Base-by-base conservation (phyloP, 2,113 vertebrate genomes). In the Ictalurus furcatus region DNA sequence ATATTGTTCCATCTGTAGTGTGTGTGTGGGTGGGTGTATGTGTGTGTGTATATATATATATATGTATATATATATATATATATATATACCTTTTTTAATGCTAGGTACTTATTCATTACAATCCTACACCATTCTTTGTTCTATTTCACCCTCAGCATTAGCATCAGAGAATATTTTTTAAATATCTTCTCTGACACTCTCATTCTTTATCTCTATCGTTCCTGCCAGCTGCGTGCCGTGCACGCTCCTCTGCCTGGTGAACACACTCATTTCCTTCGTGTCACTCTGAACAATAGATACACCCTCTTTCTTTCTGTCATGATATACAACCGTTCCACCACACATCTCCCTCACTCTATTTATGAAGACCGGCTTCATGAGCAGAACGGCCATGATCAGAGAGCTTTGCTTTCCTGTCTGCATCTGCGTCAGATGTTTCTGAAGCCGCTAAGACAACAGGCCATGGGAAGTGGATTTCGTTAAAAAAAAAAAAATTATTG, bases 401-500 rank as follows among this genome's bases (percentile, higher is more conserved):
- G 30, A 59, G 54, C 25, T 87, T 80, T 7, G 84, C 80, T 69
- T 65, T 76, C 14, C 21, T 61, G n/a, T 88, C 81, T 90, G 86
- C 88, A 90, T 91, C 87, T 84, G 40, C 85, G 90, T 25, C 5
- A 63, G 93, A 92, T 91, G 89, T 90, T 92, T 90, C 90, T 78
- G 89, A 90, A 90, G 87, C 92, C 88, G 91, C 91, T 92, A 84
- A 86, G 87, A 86, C 87, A 91, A 92, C 90, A 88, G 91, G 91
- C 92, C 85, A 40, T 37, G 89, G 65, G 61, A 78, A 82, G 44
- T 65, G 54, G 21, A 19, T 82, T 82, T 63, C 28, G 1, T 59
- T 76, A 69, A 48, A 48, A 7, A 48, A 48, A 7, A 48, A 44
- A 4, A 48, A 7, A 48, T 44, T 6, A 7, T 48, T 48, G 44